Conservation (phyloP, 1,140 invertebrate species). For the Agraylea sexmaculata region DNA sequence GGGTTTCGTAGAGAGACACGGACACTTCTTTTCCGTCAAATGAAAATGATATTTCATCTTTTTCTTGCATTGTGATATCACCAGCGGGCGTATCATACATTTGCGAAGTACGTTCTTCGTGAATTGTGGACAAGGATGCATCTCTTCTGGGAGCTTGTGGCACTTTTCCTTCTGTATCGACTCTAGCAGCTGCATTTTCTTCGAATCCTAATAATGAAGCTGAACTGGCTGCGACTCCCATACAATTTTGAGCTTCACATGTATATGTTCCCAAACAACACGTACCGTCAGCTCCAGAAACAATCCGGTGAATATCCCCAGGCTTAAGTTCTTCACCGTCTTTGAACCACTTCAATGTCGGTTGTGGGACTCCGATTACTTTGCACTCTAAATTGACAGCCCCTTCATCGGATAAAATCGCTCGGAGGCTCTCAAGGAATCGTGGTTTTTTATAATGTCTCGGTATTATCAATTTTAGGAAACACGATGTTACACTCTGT, state of each 20-base stretch:
- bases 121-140: slow-evolving; percentile 76
- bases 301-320: slow-evolving; percentile 83
- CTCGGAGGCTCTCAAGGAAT: slow-evolving; percentile 73
- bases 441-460: slow-evolving; percentile 78
- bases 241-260: slow-evolving; percentile 86
- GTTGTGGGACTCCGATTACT: slow-evolving; percentile 84
- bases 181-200: slow-evolving; percentile 49
- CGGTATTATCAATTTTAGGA: slow-evolving; percentile 72
- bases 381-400: slow-evolving; percentile 88
- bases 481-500: slow-evolving; percentile 75
- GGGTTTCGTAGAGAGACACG: slow-evolving; percentile 81
- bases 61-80: slow-evolving; percentile 65
- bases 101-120: slow-evolving; percentile 81
- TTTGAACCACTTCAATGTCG: slow-evolving; percentile 81
- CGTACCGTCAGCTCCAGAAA: slow-evolving; percentile 77
- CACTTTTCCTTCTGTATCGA: too few relatives aligned
- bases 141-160: slow-evolving; percentile 51
- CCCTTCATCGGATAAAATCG: slow-evolving; percentile 73
- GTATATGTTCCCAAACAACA: slow-evolving; percentile 87
- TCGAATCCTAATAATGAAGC: slow-evolving; percentile 80
- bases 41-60: slow-evolving; percentile 75
- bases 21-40: slow-evolving; percentile 87
- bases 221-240: slow-evolving; percentile 79
- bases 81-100: slow-evolving; percentile 68
- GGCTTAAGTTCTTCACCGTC: slow-evolving; percentile 79